Evolutionary conservation across 2,113 vertebrate species (phyloP).

Genomic region (Pelecanoides urinatrix): DNA sequence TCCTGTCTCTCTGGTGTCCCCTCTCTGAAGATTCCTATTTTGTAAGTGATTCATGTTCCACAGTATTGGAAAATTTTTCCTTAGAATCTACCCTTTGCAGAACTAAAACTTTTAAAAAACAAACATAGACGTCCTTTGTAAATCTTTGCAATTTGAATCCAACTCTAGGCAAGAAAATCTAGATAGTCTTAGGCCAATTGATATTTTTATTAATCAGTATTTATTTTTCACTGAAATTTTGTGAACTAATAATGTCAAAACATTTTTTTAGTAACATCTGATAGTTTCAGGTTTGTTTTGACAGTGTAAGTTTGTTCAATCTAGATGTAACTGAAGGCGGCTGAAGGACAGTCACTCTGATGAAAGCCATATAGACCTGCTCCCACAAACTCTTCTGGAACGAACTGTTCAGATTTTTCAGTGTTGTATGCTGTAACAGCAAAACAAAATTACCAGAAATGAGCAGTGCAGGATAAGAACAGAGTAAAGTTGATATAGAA

Average conservation of each 20-base stretch:
- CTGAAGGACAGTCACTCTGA: neutral
- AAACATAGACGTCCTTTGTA: neutral
- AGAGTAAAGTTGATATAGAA: constrained; percentile 2
- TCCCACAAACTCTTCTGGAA: neutral
- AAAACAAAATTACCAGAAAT: constrained; percentile 18
- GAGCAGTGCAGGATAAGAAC: neutral
- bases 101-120: neutral
- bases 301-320: neutral
- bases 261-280: neutral
- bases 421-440: neutral
- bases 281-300: neutral
- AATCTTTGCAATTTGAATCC: neutral
- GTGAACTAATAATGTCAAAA: neutral
- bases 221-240: neutral
- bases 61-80: neutral
- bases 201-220: neutral
- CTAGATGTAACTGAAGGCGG: neutral
- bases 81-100: neutral
- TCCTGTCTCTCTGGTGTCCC: neutral
- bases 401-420: neutral
- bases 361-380: neutral
- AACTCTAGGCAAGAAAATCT: neutral
- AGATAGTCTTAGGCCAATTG: neutral
- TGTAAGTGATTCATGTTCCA: neutral
- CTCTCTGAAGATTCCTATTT: neutral